Evolutionary conservation across 53 echinoderm and acorn worm species (phyloP), one percentile per base, ranked within the genome.

Genomic region (Crossaster papposus): DNA sequence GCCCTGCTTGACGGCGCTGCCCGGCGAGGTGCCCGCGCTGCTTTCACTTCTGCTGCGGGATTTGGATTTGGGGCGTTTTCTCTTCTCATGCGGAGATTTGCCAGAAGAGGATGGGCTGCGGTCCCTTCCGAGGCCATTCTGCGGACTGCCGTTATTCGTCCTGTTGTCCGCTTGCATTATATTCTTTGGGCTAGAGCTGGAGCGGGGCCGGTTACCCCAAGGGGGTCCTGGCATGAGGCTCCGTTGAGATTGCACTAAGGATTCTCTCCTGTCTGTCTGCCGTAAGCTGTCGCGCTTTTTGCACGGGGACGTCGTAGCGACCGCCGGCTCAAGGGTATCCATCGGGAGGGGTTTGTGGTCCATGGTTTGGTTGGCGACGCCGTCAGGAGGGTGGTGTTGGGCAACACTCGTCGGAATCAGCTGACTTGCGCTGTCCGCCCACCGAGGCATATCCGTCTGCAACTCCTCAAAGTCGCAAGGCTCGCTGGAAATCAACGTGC

Each of bases 381-480:
- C 82, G 54, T 52, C 81, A 14, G 81, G 50, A 18, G 58, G 28
- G 53, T 71, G 90, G 54, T 92, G 88, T 44, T 62, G 81, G 0
- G 89, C 68, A 12, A 78, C 84, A 22, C 75, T 72, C 55, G 79
- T 82, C 70, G 88, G 89, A 15, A 92, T 63, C 53, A 92, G 65
- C 74, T 88, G 81, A 31, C 87, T 92, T 75, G 97, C 95, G 50
- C 93, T 97, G 64, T 97, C 95, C 3, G 97, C 97, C 97, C 97
- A 97, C 30, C 95, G 91, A 1, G 97, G 97, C 89, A 97, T 90
- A 64, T 96, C 96, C 30, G 94, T 90, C 64, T 94, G 90, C 76
- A 96, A 72, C 74, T 96, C 97, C 75, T 96, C 96, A 81, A 94
- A 78, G 75, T 89, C 89, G 44, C 91, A 91, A 23, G 93, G 84